phyloP scores from a whole-genome alignment of 2,113 vertebrate genomes.

The Megaceryle maxima region DNA sequence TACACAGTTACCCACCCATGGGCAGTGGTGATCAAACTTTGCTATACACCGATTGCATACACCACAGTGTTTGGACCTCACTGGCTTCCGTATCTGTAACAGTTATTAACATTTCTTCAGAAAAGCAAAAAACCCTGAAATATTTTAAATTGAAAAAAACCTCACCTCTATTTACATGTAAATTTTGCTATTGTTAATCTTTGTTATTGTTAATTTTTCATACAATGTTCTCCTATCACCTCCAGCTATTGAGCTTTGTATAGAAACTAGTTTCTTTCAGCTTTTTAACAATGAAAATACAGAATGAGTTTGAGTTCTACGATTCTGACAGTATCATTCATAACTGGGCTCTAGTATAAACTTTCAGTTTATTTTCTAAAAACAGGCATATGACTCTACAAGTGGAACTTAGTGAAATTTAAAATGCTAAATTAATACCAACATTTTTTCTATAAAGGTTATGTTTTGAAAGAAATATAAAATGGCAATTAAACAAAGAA shows the following conservation, averaged over 20 bases:
- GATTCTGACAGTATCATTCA: not conserved
- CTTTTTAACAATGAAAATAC: not conserved
- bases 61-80: slow-evolving; percentile 97
- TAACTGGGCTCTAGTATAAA: not conserved
- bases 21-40: slow-evolving; percentile 98
- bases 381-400: not conserved
- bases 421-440: not conserved
- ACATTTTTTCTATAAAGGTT: not conserved
- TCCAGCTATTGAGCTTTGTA: not conserved
- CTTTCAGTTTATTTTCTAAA: not conserved
- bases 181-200: not conserved
- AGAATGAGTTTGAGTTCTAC: not conserved
- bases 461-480: not conserved
- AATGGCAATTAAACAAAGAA: not conserved
- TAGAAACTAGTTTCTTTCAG: not conserved
- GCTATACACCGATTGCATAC: slow-evolving; percentile 98
- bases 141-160: not conserved
- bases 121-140: not conserved
- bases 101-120: not conserved
- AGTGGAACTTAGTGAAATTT: not conserved
- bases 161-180: not conserved
- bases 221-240: not conserved
- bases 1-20: slow-evolving; percentile 99
- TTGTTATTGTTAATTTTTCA: not conserved
- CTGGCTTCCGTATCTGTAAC: slow-evolving; percentile 94